Base-by-base conservation (phyloP, 2,113 vertebrate species). In the Lichenostomus cassidix region DNA sequence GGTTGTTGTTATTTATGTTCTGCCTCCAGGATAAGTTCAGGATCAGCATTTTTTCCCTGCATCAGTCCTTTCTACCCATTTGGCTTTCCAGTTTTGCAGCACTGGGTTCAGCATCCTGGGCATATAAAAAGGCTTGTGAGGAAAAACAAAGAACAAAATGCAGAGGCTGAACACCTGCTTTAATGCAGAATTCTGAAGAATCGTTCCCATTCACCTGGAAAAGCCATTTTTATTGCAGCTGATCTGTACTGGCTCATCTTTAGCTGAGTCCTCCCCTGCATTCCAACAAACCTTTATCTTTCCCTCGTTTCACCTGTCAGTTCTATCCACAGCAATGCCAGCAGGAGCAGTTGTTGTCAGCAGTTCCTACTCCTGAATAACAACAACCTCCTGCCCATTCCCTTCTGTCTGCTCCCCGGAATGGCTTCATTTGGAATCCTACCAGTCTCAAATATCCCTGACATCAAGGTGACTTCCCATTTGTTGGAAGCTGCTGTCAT, bases 141-240 rank as follows among this genome's bases (percentile, higher is more conserved):
- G 44, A 23, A 65, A 74, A 58, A 24, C 13, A 53, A 49, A 2
- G 53, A 73, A 17, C 27, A 35, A 33, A 71, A 39, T 1, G 8
- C 2, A 24, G 12, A 33, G 18, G 33, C 0, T 25, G 31, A 39
- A 21, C 29, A 46, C 7, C 8, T 53, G 1, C 23, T 24, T 31
- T 37, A 28, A n/a, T 2, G 17, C 28, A 53, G 35, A 78, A 53
- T 10, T 33, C 58, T 11, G 2, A 7, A 44, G 62, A 64, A 60
- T 39, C 35, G 11, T 16, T n/a, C 21, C 12, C 0, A 2, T 33
- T 71, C 44, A 52, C 39, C 37, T 29, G 41, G 39, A 68, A 77
- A 81, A 5, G 1, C 5, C 0, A 0, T 12, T 77, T 59, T 60
- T 67, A 39, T 27, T 5, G 27, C 13, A 80, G 71, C 67, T 87